Percentiles rank a stretch among this genome's conserved stretches.
Evolutionary conservation across 2,113 vertebrate genomes (phyloP).

Genomic region (Oostethus manadensis): DNA sequence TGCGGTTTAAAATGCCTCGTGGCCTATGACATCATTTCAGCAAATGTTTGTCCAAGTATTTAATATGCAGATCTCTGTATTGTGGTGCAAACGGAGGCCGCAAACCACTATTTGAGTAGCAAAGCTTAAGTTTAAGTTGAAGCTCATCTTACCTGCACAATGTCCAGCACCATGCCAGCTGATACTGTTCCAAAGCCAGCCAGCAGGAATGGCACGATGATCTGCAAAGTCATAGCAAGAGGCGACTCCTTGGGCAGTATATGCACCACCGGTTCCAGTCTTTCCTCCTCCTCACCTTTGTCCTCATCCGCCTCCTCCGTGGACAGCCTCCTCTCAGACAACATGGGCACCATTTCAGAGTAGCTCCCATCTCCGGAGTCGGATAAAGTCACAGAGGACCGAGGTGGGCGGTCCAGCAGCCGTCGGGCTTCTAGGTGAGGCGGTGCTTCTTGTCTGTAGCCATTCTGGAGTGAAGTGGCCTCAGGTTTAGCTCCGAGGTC

Average conservation of each 20-base stretch:
- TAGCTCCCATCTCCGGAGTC: constrained; percentile 72
- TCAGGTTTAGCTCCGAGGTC: constrained; percentile 79
- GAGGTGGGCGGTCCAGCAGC: constrained; percentile 75
- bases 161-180: constrained; percentile 94
- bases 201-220: constrained; percentile 87
- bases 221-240: constrained; percentile 88
- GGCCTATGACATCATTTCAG: too few species aligned
- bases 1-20: too few species aligned
- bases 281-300: constrained; percentile 34
- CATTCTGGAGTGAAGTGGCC: constrained; percentile 71
- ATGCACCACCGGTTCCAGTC: background rate
- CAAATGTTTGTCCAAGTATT: too few species aligned
- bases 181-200: constrained; percentile 95
- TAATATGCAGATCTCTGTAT: too few species aligned
- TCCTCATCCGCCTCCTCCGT: constrained; percentile 50
- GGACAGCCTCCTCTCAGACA: constrained; percentile 66
- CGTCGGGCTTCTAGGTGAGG: constrained; percentile 76
- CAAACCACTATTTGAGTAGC: too few species aligned
- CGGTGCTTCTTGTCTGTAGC: constrained; percentile 72
- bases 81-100: too few species aligned
- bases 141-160: constrained; percentile 82
- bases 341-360: constrained; percentile 83
- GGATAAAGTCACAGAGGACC: constrained; percentile 70
- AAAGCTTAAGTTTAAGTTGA: background rate
- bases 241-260: constrained; percentile 85